phyloP scores from a whole-genome alignment of 2,888 invertebrate species.

The Plebejus argus region DNA sequence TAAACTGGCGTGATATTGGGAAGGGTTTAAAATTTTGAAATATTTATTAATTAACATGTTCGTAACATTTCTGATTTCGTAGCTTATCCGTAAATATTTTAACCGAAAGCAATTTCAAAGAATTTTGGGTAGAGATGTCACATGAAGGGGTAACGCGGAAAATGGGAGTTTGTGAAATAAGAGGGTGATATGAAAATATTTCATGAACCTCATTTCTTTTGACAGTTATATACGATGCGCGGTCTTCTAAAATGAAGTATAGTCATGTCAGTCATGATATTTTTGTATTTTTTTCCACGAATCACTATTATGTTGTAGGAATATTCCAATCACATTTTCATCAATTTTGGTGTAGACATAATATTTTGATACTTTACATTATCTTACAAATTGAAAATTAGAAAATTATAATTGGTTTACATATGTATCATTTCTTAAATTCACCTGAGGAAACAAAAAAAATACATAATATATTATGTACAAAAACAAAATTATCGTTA shows the following conservation, averaged over 20 bases:
- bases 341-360: neutral
- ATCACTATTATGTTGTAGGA: neutral
- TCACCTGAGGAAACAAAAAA: too few species aligned
- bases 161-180: neutral
- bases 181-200: conserved; percentile 23
- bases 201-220: conserved; percentile 22
- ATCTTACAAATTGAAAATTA: neutral
- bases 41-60: neutral
- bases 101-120: neutral
- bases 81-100: neutral
- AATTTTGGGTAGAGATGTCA: neutral
- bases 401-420: neutral
- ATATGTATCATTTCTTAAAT: neutral
- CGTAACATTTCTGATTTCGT: neutral
- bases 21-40: neutral
- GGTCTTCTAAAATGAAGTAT: conserved; percentile 5
- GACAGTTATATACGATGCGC: conserved; percentile 13
- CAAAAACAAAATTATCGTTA: neutral
- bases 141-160: neutral
- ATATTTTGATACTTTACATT: neutral
- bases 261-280: conserved; percentile 10
- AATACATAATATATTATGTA: neutral
- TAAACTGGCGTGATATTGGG: neutral
- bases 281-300: neutral
- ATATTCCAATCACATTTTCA: neutral